These are phyloP conservation scores for Agrochola lychnidis DNA, from an alignment of 2,888 invertebrate genomes.

Conservation along the genomic window DNA sequence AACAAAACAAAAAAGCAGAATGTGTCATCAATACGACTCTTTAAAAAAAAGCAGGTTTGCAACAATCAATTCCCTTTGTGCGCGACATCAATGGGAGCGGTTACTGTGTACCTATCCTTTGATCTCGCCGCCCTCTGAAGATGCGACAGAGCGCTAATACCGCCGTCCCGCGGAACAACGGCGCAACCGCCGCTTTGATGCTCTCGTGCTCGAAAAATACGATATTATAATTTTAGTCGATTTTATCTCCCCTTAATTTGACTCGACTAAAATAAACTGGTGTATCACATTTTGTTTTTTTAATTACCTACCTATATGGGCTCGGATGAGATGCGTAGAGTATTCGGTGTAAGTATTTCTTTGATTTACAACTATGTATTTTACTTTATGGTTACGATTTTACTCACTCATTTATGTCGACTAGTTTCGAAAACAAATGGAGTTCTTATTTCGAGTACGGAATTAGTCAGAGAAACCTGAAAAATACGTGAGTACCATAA, in stretches of 20 bases:
- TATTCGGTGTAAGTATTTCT: conserved; percentile 4
- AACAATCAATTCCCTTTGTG: conserved; percentile 91
- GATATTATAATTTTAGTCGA: conserved; percentile 64
- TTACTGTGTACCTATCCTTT: conserved; percentile 90
- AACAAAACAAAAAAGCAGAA: conserved; percentile 78
- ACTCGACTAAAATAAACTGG: conserved; percentile 59
- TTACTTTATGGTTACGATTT: conserved; percentile 3
- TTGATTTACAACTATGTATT: conserved; percentile 13
- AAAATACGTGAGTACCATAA: not conserved
- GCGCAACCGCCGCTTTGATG: conserved; percentile 77
- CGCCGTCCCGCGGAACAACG: conserved; percentile 79
- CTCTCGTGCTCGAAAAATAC: conserved; percentile 58
- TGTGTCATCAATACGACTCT: conserved; percentile 85
- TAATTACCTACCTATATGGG: conserved; percentile 37
- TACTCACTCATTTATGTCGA: not conserved
- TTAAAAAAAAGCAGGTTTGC: conserved; percentile 88
- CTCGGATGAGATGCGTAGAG: conserved; percentile 8
- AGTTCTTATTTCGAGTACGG: not conserved
- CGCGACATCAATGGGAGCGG: conserved; percentile 90
- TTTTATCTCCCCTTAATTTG: conserved; percentile 64
- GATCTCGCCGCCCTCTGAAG: conserved; percentile 90
- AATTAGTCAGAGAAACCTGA: not conserved
- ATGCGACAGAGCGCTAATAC: conserved; percentile 90
- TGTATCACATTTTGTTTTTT: conserved; percentile 48
- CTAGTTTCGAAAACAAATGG: not conserved